Conservation (phyloP, 2,888 invertebrate genomes). For the Carcina quercana region DNA sequence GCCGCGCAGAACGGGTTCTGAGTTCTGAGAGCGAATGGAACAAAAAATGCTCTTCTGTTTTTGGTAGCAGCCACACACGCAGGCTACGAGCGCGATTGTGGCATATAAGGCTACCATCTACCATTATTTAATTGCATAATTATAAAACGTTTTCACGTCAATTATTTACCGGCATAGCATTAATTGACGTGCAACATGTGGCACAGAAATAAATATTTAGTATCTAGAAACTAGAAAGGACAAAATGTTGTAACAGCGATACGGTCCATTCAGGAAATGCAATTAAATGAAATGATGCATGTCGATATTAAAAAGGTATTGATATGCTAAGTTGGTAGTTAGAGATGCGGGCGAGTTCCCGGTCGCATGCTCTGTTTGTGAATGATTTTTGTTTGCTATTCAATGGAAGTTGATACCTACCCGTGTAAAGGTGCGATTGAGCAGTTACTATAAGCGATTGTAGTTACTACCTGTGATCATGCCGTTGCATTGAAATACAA, state of each 20-base stretch:
- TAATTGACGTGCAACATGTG: constrained; percentile 59
- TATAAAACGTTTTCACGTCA: constrained; percentile 54
- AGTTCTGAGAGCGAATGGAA: constrained; percentile 11
- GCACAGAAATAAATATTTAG: constrained; percentile 49
- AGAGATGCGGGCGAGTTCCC: constrained; percentile 49
- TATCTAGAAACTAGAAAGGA: constrained; percentile 20
- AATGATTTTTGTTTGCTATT: constrained; percentile 62
- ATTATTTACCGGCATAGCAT: constrained; percentile 50
- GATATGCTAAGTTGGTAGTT: constrained; percentile 66
- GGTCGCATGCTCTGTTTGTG: constrained; percentile 49
- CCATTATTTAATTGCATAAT: constrained; percentile 56
- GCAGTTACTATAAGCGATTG: no score
- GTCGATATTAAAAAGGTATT: constrained; percentile 69
- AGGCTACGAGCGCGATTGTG: constrained; percentile 25
- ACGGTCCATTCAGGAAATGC: constrained; percentile 53
- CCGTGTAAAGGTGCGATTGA: no score
- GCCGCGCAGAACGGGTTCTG: constrained; percentile 25
- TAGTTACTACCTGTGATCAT: no score
- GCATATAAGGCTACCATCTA: constrained; percentile 39
- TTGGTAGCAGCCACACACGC: constrained; percentile 27
- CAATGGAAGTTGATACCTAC: constrained; percentile 60
- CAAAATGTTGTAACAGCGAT: constrained; percentile 33
- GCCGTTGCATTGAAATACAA: no score
- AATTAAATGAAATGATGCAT: constrained; percentile 70
- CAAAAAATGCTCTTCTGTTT: constrained; percentile 37